Conservation (phyloP, 2,888 invertebrate genomes). For the Elysia crispata region DNA sequence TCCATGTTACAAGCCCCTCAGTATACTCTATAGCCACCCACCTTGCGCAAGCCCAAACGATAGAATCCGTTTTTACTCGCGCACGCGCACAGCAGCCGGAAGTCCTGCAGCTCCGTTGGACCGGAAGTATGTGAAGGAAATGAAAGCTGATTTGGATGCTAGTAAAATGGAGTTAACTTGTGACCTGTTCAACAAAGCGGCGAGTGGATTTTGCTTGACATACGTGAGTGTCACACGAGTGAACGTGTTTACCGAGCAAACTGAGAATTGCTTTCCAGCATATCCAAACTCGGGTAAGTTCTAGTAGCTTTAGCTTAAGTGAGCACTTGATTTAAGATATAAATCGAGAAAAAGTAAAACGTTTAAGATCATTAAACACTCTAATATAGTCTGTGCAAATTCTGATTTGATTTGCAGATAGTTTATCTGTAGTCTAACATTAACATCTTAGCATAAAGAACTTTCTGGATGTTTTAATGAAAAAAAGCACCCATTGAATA, state of each 20-base stretch:
- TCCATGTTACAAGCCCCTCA: conserved; percentile 61
- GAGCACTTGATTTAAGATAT: background rate
- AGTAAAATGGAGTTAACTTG: conserved; percentile 61
- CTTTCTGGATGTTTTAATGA: too few relatives aligned
- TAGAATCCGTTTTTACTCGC: conserved; percentile 66
- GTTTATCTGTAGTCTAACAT: too few relatives aligned
- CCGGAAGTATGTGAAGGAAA: conserved; percentile 61
- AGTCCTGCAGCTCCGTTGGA: conserved; percentile 67
- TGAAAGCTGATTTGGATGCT: conserved; percentile 57
- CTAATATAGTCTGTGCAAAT: too few relatives aligned
- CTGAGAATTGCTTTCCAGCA: conserved; percentile 63
- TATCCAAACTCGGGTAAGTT: conserved; percentile 66
- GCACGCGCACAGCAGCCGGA: conserved; percentile 57
- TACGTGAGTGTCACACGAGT: conserved; percentile 66
- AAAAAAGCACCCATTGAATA: too few relatives aligned
- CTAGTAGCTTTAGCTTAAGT: background rate
- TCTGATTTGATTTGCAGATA: too few relatives aligned
- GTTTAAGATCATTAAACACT: background rate
- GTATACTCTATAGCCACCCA: conserved; percentile 63
- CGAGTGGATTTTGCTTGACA: conserved; percentile 71
- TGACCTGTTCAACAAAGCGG: conserved; percentile 60
- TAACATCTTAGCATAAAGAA: too few relatives aligned
- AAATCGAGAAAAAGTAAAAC: background rate
- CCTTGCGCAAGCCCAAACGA: conserved; percentile 64
- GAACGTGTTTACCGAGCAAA: conserved; percentile 67